Percentiles rank a stretch among this genome's conserved stretches.
phyloP scores from a whole-genome alignment of 2,888 invertebrate genomes.

The Pegoplata infirma region DNA sequence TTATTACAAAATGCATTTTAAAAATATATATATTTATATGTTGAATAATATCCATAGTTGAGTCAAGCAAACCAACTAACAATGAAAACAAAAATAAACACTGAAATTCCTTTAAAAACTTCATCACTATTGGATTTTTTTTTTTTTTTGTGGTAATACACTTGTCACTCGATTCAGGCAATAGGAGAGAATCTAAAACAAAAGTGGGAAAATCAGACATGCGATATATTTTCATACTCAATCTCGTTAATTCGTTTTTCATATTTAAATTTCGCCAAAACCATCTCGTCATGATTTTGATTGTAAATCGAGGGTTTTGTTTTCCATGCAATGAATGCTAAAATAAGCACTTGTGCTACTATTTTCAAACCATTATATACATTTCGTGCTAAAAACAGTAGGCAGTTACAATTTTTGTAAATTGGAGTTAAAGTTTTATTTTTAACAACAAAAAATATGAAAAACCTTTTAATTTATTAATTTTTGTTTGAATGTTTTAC shows the following conservation, averaged over 20 bases:
- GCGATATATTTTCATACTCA: too few species aligned
- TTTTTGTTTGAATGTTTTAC: conserved; percentile 36
- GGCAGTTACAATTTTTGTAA: conserved; percentile 31
- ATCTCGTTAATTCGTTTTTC: too few species aligned
- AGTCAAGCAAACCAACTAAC: conserved; percentile 29
- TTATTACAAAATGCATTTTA: conserved; percentile 58
- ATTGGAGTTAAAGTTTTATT: conserved; percentile 31
- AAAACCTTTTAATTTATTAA: conserved; percentile 51
- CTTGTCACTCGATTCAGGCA: too few species aligned
- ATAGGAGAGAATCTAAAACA: too few species aligned
- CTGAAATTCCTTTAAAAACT: background rate
- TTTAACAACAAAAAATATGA: conserved; percentile 8
- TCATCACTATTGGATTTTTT: background rate
- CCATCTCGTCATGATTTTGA: too few species aligned
- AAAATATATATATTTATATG: too few species aligned
- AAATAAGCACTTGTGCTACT: background rate
- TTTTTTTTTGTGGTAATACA: too few species aligned
- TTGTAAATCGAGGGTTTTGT: too few species aligned
- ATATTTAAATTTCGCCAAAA: too few species aligned
- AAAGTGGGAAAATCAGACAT: too few species aligned
- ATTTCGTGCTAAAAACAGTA: conserved; percentile 3
- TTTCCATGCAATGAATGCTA: too few species aligned
- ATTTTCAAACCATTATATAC: background rate
- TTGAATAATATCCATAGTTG: conserved; percentile 48
- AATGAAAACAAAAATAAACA: conserved; percentile 16